phyloP scores from a whole-genome alignment of 1,140 invertebrate species.

The Notospermus geniculatus region DNA sequence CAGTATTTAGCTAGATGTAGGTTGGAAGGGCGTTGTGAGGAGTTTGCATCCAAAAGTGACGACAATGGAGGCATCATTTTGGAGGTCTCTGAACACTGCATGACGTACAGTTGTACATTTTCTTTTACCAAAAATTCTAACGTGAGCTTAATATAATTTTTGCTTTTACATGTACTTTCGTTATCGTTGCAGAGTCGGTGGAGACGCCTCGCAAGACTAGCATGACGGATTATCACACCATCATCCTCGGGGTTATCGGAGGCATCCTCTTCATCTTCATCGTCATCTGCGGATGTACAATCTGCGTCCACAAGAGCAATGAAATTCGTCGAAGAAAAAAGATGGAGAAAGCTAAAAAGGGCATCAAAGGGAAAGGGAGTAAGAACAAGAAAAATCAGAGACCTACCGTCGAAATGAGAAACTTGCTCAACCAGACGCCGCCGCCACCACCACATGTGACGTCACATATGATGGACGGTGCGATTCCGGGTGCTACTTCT shows the following conservation, averaged over 20 bases:
- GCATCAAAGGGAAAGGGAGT: background rate
- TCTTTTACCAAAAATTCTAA: no score
- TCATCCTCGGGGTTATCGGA: conserved; percentile 16
- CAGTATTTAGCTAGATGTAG: no score
- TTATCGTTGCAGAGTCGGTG: background rate
- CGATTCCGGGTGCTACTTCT: background rate
- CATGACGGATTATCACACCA: conserved; percentile 14
- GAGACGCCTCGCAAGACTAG: background rate
- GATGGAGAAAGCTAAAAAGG: background rate
- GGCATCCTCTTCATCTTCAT: conserved; percentile 15
- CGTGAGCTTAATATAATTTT: no score
- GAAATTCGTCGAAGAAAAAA: conserved; percentile 4
- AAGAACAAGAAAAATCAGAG: background rate
- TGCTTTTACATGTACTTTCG: no score
- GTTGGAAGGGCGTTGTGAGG: no score
- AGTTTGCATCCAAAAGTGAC: no score
- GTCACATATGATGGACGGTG: conserved; percentile 1
- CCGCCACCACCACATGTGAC: background rate
- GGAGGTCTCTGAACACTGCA: no score
- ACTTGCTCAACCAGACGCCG: background rate
- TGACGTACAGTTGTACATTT: no score
- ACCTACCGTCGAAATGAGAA: background rate
- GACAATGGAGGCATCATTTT: no score
- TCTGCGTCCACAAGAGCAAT: conserved; percentile 11
- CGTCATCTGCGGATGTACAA: conserved; percentile 12